Percentiles rank a stretch among this genome's conserved stretches.
Evolutionary conservation across 2,888 invertebrate genomes (phyloP).

Genomic region (Eupithecia subumbrata): DNA sequence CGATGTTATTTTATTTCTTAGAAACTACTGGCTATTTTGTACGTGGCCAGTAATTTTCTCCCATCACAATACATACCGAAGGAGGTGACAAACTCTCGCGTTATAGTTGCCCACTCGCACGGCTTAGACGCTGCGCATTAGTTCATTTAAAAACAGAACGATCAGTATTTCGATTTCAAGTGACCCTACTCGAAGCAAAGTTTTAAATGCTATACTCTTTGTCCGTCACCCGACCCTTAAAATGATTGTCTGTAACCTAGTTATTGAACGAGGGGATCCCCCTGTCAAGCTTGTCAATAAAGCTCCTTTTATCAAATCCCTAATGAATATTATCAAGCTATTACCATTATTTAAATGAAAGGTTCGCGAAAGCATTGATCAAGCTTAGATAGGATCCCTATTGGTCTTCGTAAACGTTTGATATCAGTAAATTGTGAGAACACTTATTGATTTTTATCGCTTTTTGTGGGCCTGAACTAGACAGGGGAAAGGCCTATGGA

Average conservation of each 20-base stretch:
- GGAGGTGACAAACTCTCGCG: not conserved
- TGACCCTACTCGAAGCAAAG: not conserved
- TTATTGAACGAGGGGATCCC: not conserved
- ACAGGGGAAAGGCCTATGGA: not conserved
- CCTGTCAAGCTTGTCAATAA: not conserved
- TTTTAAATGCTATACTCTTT: not conserved
- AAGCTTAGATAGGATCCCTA: conserved; percentile 12
- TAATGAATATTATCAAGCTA: conserved; percentile 11
- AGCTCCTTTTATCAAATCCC: conserved; percentile 12
- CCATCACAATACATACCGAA: not conserved
- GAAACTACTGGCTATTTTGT: not conserved
- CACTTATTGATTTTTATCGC: conserved; percentile 3
- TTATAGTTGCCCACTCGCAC: not conserved
- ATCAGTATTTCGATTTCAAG: not conserved
- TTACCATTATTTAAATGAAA: conserved; percentile 11
- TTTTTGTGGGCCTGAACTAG: not conserved
- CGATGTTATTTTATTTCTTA: too few relatives aligned
- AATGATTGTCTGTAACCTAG: not conserved
- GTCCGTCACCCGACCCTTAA: not conserved
- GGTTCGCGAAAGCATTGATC: conserved; percentile 11
- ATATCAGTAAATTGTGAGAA: conserved; percentile 1
- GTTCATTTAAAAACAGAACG: not conserved
- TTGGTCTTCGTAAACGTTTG: conserved; percentile 9
- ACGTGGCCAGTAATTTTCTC: not conserved
- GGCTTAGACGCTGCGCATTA: not conserved